phyloP scores from a whole-genome alignment of 2,797 vertebrate species.

The Halcyon badia region DNA sequence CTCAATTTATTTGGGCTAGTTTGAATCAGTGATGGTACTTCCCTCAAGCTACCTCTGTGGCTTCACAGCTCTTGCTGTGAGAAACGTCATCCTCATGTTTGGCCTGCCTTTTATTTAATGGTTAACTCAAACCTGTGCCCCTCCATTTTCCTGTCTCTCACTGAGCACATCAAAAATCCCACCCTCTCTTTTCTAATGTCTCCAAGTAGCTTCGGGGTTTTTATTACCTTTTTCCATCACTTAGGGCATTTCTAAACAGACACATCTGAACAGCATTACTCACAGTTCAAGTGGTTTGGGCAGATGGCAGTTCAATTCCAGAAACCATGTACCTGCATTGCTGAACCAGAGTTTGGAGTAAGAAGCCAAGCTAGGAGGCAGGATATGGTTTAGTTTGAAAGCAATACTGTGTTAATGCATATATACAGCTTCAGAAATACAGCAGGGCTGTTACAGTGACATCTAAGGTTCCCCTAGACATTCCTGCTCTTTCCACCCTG shows the following conservation, averaged over 20 bases:
- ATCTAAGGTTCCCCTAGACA: constrained; percentile 66
- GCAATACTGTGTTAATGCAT: constrained; percentile 48
- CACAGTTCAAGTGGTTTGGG: background rate
- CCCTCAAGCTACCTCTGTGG: background rate
- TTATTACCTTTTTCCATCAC: background rate
- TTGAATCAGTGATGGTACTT: constrained; percentile 54
- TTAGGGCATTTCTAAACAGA: background rate
- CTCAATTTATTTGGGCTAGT: constrained; percentile 57
- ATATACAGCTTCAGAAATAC: constrained; percentile 39
- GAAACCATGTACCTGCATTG: constrained; percentile 31
- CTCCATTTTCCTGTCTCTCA: background rate
- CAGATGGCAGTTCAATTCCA: background rate
- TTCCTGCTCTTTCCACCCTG: constrained; percentile 62
- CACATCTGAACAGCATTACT: background rate
- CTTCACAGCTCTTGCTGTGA: constrained; percentile 8
- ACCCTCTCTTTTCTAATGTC: background rate
- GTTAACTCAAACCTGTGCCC: background rate
- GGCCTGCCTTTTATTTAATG: constrained; percentile 6
- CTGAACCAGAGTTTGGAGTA: background rate
- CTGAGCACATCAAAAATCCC: background rate
- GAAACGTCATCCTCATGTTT: background rate
- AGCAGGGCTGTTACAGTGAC: constrained; percentile 39
- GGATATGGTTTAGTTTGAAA: constrained; percentile 51
- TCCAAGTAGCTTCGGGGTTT: background rate
- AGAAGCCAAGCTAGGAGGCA: constrained; percentile 36